Base-by-base conservation (phyloP, 2,113 vertebrate species). In the Bos taurus region DNA sequence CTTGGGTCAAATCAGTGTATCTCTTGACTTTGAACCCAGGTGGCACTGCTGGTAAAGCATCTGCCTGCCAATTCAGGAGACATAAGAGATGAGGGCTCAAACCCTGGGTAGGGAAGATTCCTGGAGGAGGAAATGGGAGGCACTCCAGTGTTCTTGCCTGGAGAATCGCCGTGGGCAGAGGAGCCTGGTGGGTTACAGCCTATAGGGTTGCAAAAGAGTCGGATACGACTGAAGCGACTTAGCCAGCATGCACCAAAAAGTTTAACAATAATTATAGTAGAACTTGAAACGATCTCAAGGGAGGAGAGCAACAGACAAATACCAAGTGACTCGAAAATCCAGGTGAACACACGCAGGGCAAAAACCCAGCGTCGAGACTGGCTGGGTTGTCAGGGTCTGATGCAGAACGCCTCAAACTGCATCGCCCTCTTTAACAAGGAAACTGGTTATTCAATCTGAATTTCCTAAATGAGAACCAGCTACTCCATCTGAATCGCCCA, bases 391-490 rank as follows among this genome's bases (percentile, higher is more conserved):
- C 15, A 1, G 30, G 9, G 52, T 33, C 78, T n/a, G 40, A 9
- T 0, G 33, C 46, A 3, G 46, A n/a, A 33, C n/a, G n/a, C 83
- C 87, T 96, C 92, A 94, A 59, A 93, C 33, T 57, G 60, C 46
- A 62, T n/a, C 1, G 0, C 28, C 19, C n/a, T 64, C 52, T 15
- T 43, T 77, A 54, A 82, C 33, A 30, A 94, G 88, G 52, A 85
- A 56, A 48, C 60, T 25, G 43, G 82, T 88, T 83, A 91, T 80
- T 90, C 94, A 33, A 33, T 91, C 86, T 74, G 50, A 14, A 71
- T 86, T 78, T 94, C 60, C 71, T 89, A 94, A 89, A 91, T 74
- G 93, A 94, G 94, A 97, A 91, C 71, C 95, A 89, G 90, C n/a
- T 26, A 90, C 30, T 12, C 59, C 80, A 48, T 36, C 88, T 43